Percentiles rank a stretch among this genome's conserved stretches.
phyloP scores from a whole-genome alignment of 2,113 vertebrate genomes.

The Tetraodon nigroviridis region DNA sequence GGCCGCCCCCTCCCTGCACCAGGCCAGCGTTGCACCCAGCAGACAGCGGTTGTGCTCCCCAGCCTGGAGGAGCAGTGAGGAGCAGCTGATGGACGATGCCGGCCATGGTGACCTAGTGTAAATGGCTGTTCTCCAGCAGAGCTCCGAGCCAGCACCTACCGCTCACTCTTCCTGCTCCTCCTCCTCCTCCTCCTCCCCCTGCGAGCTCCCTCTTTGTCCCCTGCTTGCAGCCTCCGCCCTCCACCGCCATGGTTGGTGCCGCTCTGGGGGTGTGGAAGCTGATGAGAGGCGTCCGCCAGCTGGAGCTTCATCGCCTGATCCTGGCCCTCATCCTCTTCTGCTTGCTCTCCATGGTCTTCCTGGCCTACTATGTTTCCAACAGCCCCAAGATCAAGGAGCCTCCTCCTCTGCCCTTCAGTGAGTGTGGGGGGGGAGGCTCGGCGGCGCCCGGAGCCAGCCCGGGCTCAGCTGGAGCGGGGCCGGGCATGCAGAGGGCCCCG shows the following conservation, averaged over 20 bases:
- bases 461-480: constrained; percentile 58
- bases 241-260: constrained; percentile 56
- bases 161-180: constrained; percentile 64
- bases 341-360: constrained; percentile 91
- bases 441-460: constrained; percentile 60
- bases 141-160: constrained; percentile 70
- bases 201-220: constrained; percentile 45
- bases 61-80: background rate
- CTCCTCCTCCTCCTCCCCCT: constrained; percentile 40
- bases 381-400: constrained; percentile 97
- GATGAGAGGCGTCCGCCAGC: constrained; percentile 88
- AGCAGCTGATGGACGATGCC: constrained; percentile 80
- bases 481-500: constrained; percentile 67
- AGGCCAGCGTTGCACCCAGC: too few species aligned
- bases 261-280: constrained; percentile 80
- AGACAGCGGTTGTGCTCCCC: too few species aligned
- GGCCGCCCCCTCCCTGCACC: background rate
- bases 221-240: constrained; percentile 27
- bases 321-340: constrained; percentile 92
- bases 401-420: constrained; percentile 87
- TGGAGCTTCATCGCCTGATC: constrained; percentile 95
- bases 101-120: constrained; percentile 96
- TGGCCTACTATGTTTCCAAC: constrained; percentile 94
- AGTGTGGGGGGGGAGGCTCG: constrained; percentile 75
- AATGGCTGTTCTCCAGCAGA: constrained; percentile 81